Percentiles rank a stretch among this genome's conserved stretches.
Evolutionary conservation across 2,113 vertebrate genomes (phyloP).

Genomic region (Salvelinus namaycush): DNA sequence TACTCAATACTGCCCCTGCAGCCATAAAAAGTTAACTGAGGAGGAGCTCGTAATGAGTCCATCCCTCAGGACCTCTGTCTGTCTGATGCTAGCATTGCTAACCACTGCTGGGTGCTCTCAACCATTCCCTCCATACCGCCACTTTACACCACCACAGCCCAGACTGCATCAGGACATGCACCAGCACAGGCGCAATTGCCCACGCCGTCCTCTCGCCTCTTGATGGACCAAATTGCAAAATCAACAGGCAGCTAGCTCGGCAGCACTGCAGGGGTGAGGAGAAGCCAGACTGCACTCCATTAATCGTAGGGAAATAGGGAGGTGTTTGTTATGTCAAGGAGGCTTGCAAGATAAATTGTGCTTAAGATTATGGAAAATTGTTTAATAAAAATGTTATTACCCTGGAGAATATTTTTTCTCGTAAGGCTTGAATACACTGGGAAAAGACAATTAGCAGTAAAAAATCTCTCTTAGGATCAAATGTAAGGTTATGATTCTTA

Average conservation of each 20-base stretch:
- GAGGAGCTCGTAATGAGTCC: conserved; percentile 10
- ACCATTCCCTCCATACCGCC: background rate
- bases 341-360: background rate
- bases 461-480: background rate
- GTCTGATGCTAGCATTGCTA: background rate
- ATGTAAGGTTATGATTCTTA: background rate
- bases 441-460: conserved; percentile 1
- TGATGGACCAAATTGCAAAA: conserved; percentile 11
- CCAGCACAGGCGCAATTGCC: background rate
- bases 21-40: no score
- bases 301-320: conserved; percentile 1
- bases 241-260: conserved; percentile 6
- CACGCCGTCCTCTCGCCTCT: background rate
- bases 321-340: background rate
- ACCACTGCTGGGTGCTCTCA: background rate
- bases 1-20: no score
- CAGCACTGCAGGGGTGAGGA: background rate
- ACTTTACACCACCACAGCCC: background rate
- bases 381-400: conserved; percentile 4
- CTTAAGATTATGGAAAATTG: conserved; percentile 5
- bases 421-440: background rate
- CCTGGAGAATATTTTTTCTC: background rate
- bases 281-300: background rate
- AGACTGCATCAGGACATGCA: background rate
- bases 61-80: background rate